Evolutionary conservation across 2,888 invertebrate genomes (phyloP), one percentile per base, ranked within the genome.

Genomic region (Philonicus albiceps): DNA sequence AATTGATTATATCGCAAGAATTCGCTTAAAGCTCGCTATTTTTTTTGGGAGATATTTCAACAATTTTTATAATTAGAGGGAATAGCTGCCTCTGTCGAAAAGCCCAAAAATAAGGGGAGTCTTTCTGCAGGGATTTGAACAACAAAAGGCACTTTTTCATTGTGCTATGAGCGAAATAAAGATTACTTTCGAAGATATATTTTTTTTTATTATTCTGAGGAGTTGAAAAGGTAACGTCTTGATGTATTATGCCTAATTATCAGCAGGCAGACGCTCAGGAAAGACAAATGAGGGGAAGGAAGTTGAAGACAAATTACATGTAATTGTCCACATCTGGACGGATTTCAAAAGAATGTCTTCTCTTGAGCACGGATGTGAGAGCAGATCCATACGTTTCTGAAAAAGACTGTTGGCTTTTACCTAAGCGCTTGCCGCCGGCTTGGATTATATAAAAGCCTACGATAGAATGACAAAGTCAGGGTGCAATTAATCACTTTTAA

Each of bases 251-350:
- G 53, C 30, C 53, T 80, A 80, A 80, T 80, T 80, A 34, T 55
- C 27, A 53, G 16, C 53, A 53, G 53, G 53, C 80, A 80, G 80
- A 53, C 53, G n/a, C 80, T 53, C 49, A 53, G 49, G 31, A n/a
- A 80, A 80, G 80, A 80, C 49, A 80, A 80, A 80, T 80, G 80
- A 27, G 19, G 30, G 53, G 53, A 53, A 80, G 80, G 76, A 76
- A 80, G 19, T 49, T n/a, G 37, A 43, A 80, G 80, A 80, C 80
- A 80, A 80, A 80, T 80, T 80, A 53, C 80, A 80, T 37, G 80
- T 53, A 80, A 80, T 80, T 80, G 80, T 80, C 80, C 53, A 49
- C 80, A 80, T 80, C 80, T 80, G 80, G 53, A 30, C n/a, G 53
- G 78, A 53, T 34, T 53, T 22, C 30, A 53, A 80, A 49, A 53